Conservation (phyloP, 2,888 invertebrate species). For the Thecocarcelia acutangulata region DNA sequence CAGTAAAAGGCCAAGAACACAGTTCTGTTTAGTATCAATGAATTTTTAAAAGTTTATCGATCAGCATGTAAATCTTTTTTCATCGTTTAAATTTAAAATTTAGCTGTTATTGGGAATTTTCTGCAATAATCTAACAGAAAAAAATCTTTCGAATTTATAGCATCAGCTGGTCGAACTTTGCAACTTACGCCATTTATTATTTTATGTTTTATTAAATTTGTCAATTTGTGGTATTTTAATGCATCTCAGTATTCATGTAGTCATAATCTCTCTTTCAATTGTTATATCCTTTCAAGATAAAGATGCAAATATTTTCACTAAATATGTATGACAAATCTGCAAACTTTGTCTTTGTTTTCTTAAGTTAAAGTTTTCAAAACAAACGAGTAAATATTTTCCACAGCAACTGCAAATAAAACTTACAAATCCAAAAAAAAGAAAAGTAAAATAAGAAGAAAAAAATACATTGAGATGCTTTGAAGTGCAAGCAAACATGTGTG, state of each 20-base stretch:
- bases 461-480: constrained; percentile 6
- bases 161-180: constrained; percentile 46
- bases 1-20: no score
- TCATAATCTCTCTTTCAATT: constrained; percentile 1
- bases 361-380: constrained; percentile 50
- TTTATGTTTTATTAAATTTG: constrained; percentile 47
- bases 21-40: no score
- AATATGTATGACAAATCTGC: constrained; percentile 52
- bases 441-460: not conserved
- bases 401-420: constrained; percentile 42
- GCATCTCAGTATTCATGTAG: constrained; percentile 6
- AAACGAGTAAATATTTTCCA: constrained; percentile 59
- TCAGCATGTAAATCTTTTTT: no score
- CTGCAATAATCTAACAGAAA: no score
- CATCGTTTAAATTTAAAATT: no score
- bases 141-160: constrained; percentile 36
- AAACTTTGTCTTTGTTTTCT: constrained; percentile 58
- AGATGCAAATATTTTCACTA: constrained; percentile 60
- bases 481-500: constrained; percentile 48
- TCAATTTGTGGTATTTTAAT: constrained; percentile 28
- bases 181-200: constrained; percentile 20
- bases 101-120: no score
- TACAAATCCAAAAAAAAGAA: constrained; percentile 37
- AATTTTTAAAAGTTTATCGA: no score
- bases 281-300: constrained; percentile 56